Evolutionary conservation across 2,113 vertebrate genomes (phyloP).

Genomic region (Pardalotus punctatus): DNA sequence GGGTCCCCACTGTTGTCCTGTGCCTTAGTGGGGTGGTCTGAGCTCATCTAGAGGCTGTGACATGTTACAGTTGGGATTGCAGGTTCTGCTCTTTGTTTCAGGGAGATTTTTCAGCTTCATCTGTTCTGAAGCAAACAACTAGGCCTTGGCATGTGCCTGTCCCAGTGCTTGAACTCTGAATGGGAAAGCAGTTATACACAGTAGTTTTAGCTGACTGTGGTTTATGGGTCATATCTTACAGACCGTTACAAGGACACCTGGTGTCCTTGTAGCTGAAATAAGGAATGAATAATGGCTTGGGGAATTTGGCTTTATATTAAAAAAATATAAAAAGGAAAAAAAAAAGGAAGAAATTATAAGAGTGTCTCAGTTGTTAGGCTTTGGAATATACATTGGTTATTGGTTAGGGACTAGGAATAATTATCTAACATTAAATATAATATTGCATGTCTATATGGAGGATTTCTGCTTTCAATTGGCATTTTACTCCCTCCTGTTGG

Average conservation of each 20-base stretch:
- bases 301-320: neutral
- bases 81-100: neutral
- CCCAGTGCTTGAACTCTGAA: neutral
- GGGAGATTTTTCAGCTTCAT: neutral
- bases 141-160: neutral
- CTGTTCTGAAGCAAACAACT: neutral
- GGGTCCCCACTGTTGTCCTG: neutral
- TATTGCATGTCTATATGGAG: neutral
- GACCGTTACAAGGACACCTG: neutral
- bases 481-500: neutral
- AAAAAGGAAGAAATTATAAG: neutral
- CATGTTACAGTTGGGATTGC: neutral
- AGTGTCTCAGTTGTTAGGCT: neutral
- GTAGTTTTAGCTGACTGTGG: neutral
- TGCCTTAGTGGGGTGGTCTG: rapidly evolving
- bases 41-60: neutral
- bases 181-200: neutral
- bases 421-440: neutral
- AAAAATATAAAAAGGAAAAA: neutral
- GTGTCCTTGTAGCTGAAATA: neutral
- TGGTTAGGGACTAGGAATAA: neutral
- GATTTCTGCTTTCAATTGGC: neutral
- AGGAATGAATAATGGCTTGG: neutral
- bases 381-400: neutral
- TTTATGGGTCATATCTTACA: neutral